phyloP scores from a whole-genome alignment of 1,140 invertebrate genomes.

The Globodera rostochiensis region DNA sequence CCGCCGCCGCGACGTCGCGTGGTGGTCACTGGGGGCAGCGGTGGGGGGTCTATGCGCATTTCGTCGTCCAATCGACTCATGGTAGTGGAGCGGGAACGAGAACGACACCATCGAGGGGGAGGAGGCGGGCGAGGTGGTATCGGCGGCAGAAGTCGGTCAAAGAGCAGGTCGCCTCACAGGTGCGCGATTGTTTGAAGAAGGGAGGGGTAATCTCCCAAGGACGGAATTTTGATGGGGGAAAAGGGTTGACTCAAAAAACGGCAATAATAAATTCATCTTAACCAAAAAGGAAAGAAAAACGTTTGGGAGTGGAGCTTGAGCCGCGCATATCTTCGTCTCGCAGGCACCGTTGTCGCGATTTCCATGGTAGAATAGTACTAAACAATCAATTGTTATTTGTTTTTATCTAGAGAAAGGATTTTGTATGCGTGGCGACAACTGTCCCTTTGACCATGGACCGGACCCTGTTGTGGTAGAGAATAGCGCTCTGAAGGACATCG shows the following conservation, averaged over 20 bases:
- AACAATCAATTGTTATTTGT: slow-evolving; percentile 15
- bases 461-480: slow-evolving; percentile 89
- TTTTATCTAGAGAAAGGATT: slow-evolving; percentile 81
- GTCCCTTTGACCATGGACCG: slow-evolving; percentile 89
- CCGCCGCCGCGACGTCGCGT: slow-evolving; percentile 1
- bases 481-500: slow-evolving; percentile 42
- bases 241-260: no score
- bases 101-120: slow-evolving; percentile 4
- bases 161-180: slow-evolving; percentile 21
- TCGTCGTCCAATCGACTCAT: not conserved
- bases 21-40: not conserved
- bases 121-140: not conserved
- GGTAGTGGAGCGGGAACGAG: slow-evolving; percentile 13
- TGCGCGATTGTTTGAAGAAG: not conserved
- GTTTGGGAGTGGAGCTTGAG: slow-evolving; percentile 21
- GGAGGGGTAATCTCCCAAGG: no score
- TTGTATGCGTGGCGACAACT: slow-evolving; percentile 90
- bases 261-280: no score
- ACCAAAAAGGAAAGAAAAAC: slow-evolving; percentile 21
- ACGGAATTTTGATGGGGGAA: no score
- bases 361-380: slow-evolving; percentile 34
- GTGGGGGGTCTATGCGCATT: slow-evolving; percentile 8
- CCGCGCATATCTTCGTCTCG: slow-evolving; percentile 18
- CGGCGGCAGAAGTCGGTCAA: not conserved
- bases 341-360: slow-evolving; percentile 42